Evolutionary conservation across 2,797 vertebrate genomes (phyloP).

Genomic region (Notolabrus celidotus): DNA sequence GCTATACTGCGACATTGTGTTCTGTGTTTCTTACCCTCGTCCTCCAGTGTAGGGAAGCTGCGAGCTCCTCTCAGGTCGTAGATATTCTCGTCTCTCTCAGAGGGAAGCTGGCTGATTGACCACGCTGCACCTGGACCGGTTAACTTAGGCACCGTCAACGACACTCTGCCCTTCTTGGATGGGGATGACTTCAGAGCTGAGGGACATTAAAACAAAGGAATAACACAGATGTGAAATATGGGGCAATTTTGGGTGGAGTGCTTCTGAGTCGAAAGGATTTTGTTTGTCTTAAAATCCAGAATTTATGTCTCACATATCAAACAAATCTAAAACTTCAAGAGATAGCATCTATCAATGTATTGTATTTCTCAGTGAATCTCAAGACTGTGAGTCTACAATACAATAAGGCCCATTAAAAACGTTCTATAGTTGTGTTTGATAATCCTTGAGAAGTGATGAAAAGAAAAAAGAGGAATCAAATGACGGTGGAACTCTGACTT

Average conservation of each 20-base stretch:
- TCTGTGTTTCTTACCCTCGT: conserved; percentile 88
- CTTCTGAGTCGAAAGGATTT: too few species aligned
- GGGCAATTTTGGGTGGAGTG: not conserved
- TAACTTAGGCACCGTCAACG: conserved; percentile 89
- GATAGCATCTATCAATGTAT: too few species aligned
- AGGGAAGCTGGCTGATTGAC: conserved; percentile 94
- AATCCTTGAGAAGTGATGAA: conserved; percentile 6
- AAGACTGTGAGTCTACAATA: not conserved
- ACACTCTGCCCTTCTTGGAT: conserved; percentile 94
- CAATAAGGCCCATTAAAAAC: not conserved
- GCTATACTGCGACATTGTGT: too few species aligned
- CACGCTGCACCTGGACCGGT: conserved; percentile 91
- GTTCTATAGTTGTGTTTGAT: not conserved
- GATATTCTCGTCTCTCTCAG: conserved; percentile 90
- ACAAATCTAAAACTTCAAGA: too few species aligned
- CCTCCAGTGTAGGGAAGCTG: conserved; percentile 97
- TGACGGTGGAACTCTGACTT: conserved; percentile 10
- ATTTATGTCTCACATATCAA: too few species aligned
- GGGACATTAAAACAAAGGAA: not conserved
- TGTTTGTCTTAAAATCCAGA: too few species aligned
- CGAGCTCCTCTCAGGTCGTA: conserved; percentile 93
- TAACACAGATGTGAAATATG: not conserved
- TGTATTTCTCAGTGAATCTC: too few species aligned
- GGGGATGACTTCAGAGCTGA: conserved; percentile 97
- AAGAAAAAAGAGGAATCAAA: conserved; percentile 36